A percentile compares a stretch with the other conserved stretches of the same genome.
Evolutionary conservation across 2,888 invertebrate species (phyloP).

Genomic region (Nudaria mundana): DNA sequence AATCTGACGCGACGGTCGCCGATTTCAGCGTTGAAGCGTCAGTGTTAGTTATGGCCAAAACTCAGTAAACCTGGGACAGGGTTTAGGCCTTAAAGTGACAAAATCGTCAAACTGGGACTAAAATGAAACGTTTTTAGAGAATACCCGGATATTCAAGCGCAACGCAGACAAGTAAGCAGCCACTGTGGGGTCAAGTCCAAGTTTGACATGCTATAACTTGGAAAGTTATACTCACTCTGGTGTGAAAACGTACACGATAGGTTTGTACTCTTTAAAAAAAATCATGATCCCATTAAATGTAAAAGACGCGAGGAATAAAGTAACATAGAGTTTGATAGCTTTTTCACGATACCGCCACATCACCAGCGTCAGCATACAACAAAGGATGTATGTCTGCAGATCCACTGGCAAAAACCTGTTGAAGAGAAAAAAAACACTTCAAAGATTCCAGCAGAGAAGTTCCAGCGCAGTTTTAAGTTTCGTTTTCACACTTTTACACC

Average conservation of each 20-base stretch:
- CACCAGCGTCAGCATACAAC: constrained; percentile 22
- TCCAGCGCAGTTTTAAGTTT: too few relatives aligned
- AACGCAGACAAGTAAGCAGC: neutral
- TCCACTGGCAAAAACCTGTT: constrained; percentile 33
- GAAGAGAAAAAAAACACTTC: neutral
- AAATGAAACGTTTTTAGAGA: neutral
- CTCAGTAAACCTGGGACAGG: too few relatives aligned
- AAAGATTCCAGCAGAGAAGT: too few relatives aligned
- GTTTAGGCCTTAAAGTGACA: too few relatives aligned
- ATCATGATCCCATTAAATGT: constrained; percentile 12
- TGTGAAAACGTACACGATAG: constrained; percentile 9
- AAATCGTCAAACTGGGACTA: too few relatives aligned
- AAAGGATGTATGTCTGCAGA: constrained; percentile 32
- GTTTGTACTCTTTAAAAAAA: constrained; percentile 19
- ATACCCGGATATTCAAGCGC: neutral
- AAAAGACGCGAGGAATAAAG: constrained; percentile 16
- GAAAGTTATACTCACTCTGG: constrained; percentile 28
- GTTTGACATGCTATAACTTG: too few relatives aligned
- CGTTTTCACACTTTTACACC: too few relatives aligned
- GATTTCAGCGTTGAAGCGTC: too few relatives aligned
- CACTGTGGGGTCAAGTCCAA: too few relatives aligned
- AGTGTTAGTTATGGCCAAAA: too few relatives aligned
- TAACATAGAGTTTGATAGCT: constrained; percentile 21
- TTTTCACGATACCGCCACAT: constrained; percentile 19
- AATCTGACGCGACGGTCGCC: too few relatives aligned